Evolutionary conservation across 2,797 vertebrate species (phyloP), one percentile per base, ranked within the genome.

Genomic region (Phaenicophaeus curvirostris): DNA sequence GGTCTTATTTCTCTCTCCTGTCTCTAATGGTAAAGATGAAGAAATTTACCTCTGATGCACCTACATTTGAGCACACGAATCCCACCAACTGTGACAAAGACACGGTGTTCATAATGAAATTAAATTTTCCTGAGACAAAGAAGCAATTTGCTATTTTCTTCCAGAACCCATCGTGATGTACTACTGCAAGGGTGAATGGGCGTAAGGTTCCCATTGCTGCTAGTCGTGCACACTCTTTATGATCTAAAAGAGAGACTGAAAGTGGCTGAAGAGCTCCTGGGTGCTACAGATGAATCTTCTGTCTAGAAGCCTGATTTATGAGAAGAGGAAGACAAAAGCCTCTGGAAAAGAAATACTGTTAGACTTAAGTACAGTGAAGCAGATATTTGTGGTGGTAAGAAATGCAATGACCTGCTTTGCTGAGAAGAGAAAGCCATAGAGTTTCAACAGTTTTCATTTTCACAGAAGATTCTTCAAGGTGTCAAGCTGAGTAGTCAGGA

Each of bases 401-500:
- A 54, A 35, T 15, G 13, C 12, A 41, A 23, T 35, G 20, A 66
- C 18, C n/a, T 79, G 2, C 28, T 79, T 80, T n/a, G 37, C 9
- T 57, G 61, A 72, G 61, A 75, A 89, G 63, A 31, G 17, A 81
- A 58, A 76, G 5, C 25, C 31, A 8, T 21, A 2, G 21, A 46
- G 33, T 78, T 61, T 82, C 5, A 6, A 19, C 10, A 11, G 11
- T 62, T 57, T 61, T 10, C 13, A 6, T 58, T 74, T 87, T 68
- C 41, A 83, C 30, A 62, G 55, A 18, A 82, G 15, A 87, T 17
- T 78, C 54, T 83, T 83, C 81, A 48, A 85, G 84, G 50, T 76
- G 75, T 46, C 50, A 58, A 71, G 21, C 68, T 80, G 61, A 92
- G 33, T 37, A 96, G 94, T 87, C 87, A 96, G 87, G 93, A 96